Evolutionary conservation across 1,140 invertebrate genomes (phyloP).

Genomic region (Drosophila fuyamai): DNA sequence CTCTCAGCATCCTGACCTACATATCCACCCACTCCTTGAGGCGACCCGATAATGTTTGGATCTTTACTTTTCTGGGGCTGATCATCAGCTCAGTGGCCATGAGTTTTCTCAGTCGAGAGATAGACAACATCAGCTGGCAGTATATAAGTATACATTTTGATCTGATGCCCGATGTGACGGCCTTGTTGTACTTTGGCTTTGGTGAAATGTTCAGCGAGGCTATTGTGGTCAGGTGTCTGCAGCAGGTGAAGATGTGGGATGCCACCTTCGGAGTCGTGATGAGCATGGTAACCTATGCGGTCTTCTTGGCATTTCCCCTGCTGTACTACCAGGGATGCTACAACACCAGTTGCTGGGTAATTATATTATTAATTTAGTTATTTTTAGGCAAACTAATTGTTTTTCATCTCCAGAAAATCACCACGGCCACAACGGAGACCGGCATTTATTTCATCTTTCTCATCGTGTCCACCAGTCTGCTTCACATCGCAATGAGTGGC

Average conservation of each 20-base stretch:
- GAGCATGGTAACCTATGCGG: constrained; percentile 19
- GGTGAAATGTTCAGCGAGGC: constrained; percentile 8
- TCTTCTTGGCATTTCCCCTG: constrained; percentile 30
- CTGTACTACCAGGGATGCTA: constrained; percentile 36
- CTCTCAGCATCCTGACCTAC: neutral
- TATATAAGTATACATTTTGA: constrained; percentile 27
- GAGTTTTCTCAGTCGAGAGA: constrained; percentile 4
- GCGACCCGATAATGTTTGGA: constrained; percentile 5
- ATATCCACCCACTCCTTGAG: constrained; percentile 33
- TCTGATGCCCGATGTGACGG: constrained; percentile 10
- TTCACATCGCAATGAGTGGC: constrained; percentile 54
- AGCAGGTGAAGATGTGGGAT: neutral
- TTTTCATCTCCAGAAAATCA: constrained; percentile 18
- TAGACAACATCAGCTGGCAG: constrained; percentile 52
- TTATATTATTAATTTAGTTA: no score
- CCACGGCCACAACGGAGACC: constrained; percentile 20
- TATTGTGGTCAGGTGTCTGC: constrained; percentile 19
- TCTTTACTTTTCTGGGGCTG: constrained; percentile 16
- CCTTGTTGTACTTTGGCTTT: constrained; percentile 21
- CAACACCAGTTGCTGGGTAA: constrained; percentile 6
- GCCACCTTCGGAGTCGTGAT: constrained; percentile 42
- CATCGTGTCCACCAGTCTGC: constrained; percentile 5
- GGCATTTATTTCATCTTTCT: constrained; percentile 8
- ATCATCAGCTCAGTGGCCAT: constrained; percentile 13
- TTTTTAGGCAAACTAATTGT: neutral